Base-by-base conservation (phyloP, 2,113 vertebrate genomes). In the Paraplagusia blochii region DNA sequence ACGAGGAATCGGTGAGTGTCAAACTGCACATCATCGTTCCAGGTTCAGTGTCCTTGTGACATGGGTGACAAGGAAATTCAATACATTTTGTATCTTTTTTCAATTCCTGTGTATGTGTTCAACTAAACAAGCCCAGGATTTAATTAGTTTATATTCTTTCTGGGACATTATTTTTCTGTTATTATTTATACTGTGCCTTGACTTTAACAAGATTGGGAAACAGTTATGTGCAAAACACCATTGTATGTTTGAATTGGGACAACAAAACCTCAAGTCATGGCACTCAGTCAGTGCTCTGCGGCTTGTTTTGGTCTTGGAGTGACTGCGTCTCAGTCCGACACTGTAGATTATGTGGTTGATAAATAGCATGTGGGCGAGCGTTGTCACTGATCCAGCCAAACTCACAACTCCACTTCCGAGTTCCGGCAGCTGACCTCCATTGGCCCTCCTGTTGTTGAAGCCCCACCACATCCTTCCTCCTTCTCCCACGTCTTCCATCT, bases 1-100 rank as follows among this genome's bases (percentile, higher is more conserved):
- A 95, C 0, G 96, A 97, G 80, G 96, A 97, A 83, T 91, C 90
- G 62, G 97, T 99, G 77, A 91, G 94, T 93, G 40, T 8, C 11
- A 1, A 33, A 18, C 50, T 44, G 45, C 7, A 56, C 35, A 43
- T 57, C 43, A 6, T 18, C 13, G 47, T 53, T 43, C n/a, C 11
- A 14, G 33, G 61, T 56, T 42, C 17, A 33, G 46, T 29, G 11
- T 5, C 11, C 9, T 12, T 43, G 34, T 62, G 14, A n/a, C n/a
- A n/a, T n/a, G n/a, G n/a, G n/a, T n/a, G n/a, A n/a, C n/a, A n/a
- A n/a, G n/a, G n/a, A n/a, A n/a, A n/a, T n/a, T 58, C 11, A 6
- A 5, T 29, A 40, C 40, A 50, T 12, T 59, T 48, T 64, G 16
- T 58, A 19, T 17, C 54, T 49, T 35, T 29, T 6, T 29, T 29